phyloP scores from a whole-genome alignment of 2,888 invertebrate genomes.

The Heliconius sara region DNA sequence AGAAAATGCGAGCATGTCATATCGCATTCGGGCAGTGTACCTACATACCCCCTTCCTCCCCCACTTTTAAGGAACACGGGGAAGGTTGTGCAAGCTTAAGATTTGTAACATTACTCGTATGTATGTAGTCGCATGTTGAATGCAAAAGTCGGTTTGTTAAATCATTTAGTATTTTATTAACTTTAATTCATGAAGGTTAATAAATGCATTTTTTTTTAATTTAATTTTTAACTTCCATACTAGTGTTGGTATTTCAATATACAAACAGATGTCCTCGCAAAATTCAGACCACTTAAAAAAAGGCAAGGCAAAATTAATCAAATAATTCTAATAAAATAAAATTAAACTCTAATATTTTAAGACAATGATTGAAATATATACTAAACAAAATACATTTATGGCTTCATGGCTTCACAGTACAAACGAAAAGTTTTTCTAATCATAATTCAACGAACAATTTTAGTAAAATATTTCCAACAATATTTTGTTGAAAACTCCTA shows the following conservation, averaged over 20 bases:
- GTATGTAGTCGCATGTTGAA: conserved; percentile 8
- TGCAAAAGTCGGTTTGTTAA: background rate
- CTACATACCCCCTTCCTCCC: conserved; percentile 26
- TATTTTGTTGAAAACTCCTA: conserved; percentile 4
- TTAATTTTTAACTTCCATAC: background rate
- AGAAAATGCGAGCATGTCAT: conserved; percentile 45
- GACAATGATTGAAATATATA: too few relatives aligned
- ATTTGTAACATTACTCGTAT: conserved; percentile 26
- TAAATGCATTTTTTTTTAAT: background rate
- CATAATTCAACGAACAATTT: background rate
- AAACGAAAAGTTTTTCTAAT: background rate
- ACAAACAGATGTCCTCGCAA: background rate
- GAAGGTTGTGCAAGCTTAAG: conserved; percentile 31
- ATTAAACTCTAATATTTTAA: too few relatives aligned
- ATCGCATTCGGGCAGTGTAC: conserved; percentile 36
- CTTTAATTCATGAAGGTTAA: background rate
- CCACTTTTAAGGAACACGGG: conserved; percentile 25
- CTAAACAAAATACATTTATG: too few relatives aligned
- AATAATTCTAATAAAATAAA: too few relatives aligned
- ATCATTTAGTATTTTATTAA: background rate
- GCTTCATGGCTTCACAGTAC: background rate
- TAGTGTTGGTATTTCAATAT: background rate
- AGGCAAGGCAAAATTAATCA: too few relatives aligned
- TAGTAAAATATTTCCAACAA: background rate
- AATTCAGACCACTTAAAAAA: too few relatives aligned